Base-by-base conservation (phyloP, 2,113 vertebrate species). In the Hoplias malabaricus region DNA sequence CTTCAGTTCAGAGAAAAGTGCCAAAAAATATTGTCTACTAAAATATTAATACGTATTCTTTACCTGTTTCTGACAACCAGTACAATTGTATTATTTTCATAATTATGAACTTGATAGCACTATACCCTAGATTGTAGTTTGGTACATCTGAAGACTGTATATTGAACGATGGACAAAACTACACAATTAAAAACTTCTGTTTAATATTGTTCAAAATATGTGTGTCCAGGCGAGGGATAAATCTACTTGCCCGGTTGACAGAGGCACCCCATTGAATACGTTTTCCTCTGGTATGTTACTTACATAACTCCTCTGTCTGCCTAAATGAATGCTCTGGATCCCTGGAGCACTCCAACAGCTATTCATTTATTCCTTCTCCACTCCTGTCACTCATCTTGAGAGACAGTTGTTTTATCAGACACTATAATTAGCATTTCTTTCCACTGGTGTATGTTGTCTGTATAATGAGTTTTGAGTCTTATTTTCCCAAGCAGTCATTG, bases 221-320 rank as follows among this genome's bases (percentile, higher is more conserved):
- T 42, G 40, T 42, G 3, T 42, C 40, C 40, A 5, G 36, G 36
- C 4, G 36, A 38, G 36, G 36, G 11, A 9, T 3, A 12, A 6
- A 6, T 14, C 13, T 59, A 16, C 6, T 59, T 16, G 10, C 14
- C 6, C 31, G 46, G 61, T 59, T 77, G 75, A 77, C 21, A 25
- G 38, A 69, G 66, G 66, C 75, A 46, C 65, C 66, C 65, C 53
- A 48, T 61, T 66, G 70, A 73, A 66, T 65, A 56, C 69, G 59
- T 63, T 68, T 56, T 68, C 53, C 54, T 42, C 78, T 80, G 57
- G n/a, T 78, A 83, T 48, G 65, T 84, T 85, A 84, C 83, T 87
- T 75, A 80, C 74, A 80, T 85, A 86, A 83, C 43, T 69, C 68
- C 79, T 87, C 50, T 63, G 56, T 59, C 66, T 84, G 62, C 77